phyloP scores from a whole-genome alignment of 2,888 invertebrate species.

The Hirudinaria manillensis region DNA sequence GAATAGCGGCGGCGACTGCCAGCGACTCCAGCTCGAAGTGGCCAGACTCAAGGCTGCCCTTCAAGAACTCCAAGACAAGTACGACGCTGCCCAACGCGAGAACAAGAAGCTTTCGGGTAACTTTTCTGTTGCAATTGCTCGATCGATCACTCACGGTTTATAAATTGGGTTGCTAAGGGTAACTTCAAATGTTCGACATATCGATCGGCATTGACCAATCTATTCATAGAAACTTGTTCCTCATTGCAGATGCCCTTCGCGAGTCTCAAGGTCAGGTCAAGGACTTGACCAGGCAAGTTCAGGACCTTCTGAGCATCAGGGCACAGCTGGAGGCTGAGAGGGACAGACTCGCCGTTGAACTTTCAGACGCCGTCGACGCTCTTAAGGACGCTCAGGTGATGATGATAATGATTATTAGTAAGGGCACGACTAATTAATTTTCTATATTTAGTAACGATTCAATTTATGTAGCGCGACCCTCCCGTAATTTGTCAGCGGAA shows the following conservation, averaged over 20 bases:
- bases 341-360: conserved; percentile 28
- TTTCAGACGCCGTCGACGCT: conserved; percentile 78
- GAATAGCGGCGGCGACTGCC: conserved; percentile 73
- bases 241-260: conserved; percentile 29
- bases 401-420: not conserved
- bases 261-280: conserved; percentile 33
- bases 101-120: conserved; percentile 94
- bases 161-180: too few species aligned
- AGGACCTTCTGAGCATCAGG: conserved; percentile 28
- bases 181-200: too few species aligned
- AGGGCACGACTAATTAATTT: too few species aligned
- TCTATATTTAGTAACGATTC: not conserved
- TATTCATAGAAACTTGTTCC: too few species aligned
- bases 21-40: conserved; percentile 79
- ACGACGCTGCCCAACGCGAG: conserved; percentile 86
- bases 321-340: conserved; percentile 33
- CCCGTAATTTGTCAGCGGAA: too few species aligned
- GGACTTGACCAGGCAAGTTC: conserved; percentile 30
- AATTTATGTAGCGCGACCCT: not conserved
- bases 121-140: not conserved
- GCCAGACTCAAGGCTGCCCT: conserved; percentile 77
- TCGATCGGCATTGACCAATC: too few species aligned
- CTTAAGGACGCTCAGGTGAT: conserved; percentile 81
- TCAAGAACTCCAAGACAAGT: conserved; percentile 93
- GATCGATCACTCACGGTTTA: not conserved